Percentiles rank a stretch among this genome's conserved stretches.
Conservation (phyloP, 2,113 vertebrate genomes). For the Myocastor coypus region DNA sequence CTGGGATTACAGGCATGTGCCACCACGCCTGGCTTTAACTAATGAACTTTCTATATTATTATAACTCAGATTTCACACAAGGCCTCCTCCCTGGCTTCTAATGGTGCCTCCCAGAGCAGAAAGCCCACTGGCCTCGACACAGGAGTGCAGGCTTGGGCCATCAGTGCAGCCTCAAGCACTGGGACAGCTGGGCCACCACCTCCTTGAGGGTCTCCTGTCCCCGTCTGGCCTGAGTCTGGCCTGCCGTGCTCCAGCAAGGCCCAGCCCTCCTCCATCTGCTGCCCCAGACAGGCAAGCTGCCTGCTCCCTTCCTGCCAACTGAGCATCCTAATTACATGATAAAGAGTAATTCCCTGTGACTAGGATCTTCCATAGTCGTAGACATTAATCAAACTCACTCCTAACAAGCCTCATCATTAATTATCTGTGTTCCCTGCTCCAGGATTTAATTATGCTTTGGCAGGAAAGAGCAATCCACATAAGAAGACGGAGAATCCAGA, state of each 20-base stretch:
- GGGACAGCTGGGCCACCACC: not conserved
- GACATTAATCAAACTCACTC: constrained; percentile 55
- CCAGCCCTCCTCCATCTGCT: constrained; percentile 49
- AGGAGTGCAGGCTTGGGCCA: fast-evolving
- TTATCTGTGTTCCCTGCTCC: constrained; percentile 64
- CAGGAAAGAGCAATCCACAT: constrained; percentile 56
- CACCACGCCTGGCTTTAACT: too few relatives aligned
- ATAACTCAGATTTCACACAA: not conserved
- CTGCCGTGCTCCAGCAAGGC: not conserved
- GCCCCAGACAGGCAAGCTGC: constrained; percentile 49
- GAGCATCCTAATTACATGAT: constrained; percentile 76
- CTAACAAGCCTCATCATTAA: constrained; percentile 56
- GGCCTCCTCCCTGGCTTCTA: not conserved
- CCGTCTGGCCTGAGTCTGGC: fast-evolving
- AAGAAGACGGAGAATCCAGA: not conserved
- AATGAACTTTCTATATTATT: not conserved
- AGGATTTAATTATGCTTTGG: constrained; percentile 76
- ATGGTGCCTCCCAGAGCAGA: not conserved
- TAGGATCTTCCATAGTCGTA: constrained; percentile 60
- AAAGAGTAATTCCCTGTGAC: constrained; percentile 71
- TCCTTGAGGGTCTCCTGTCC: not conserved
- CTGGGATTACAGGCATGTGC: too few relatives aligned
- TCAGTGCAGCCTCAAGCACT: fast-evolving
- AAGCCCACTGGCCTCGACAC: not conserved
- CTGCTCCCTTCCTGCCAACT: constrained; percentile 40